Base-by-base conservation (phyloP, 1,140 invertebrate species). In the Drosophila sechellia region DNA sequence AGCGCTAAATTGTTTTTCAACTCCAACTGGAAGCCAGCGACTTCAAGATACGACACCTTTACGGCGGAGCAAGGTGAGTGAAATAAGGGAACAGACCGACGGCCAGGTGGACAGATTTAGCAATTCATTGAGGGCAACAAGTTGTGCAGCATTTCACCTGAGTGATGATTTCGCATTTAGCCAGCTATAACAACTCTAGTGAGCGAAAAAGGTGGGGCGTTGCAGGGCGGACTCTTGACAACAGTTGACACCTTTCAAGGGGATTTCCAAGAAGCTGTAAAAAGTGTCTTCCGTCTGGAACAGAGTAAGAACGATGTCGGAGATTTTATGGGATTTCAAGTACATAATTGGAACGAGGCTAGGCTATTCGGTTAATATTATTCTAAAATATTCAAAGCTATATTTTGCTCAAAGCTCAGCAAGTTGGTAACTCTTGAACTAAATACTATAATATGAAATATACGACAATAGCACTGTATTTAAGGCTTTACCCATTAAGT, bases 21-120 rank as follows among this genome's bases (percentile, higher is more conserved):
- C 31, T 4, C 50, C 22, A 43, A 10, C 50, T 57, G 52, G 74
- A 1, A 95, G 97, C 34, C 46, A 87, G 35, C 97, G 97, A 97
- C 3, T 89, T 98, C 8, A 97, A 97, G 1, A 94, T 96, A 1
- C 93, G 97, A 5, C 97, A 98, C 92, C 98, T 94, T 92, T 97
- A 1, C 92, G 95, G 52, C 45, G 31, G 31, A 31, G 31, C 8
- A 10, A 10, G 31, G 8, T 17, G 5, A 27, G 6, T 20, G 12
- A 22, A 22, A 8, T n/a, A n/a, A 56, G 17, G 53, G 59, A 37
- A 31, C 20, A 27, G 6, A 8, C 34, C 10, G 25, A 11, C 27
- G 25, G n/a, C 20, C 35, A 70, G 50, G 42, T 55, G 63, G 12
- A 39, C 20, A 40, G 65, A 27, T 57, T 57, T n/a, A 71, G 68